phyloP scores from a whole-genome alignment of 1,140 invertebrate species.

The Caerostris darwini region DNA sequence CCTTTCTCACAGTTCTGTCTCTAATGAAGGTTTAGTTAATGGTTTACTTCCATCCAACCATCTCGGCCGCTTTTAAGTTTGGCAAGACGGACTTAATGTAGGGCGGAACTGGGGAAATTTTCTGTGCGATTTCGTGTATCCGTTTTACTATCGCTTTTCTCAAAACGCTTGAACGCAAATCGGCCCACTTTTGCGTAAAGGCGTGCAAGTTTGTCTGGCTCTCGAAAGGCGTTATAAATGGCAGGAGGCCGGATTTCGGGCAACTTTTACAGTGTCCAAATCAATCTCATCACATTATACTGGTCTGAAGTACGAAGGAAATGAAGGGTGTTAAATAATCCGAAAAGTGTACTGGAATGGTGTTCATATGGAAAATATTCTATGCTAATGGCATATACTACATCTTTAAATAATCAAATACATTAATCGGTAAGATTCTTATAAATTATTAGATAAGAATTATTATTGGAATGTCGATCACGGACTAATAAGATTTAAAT shows the following conservation, averaged over 20 bases:
- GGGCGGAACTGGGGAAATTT: not conserved
- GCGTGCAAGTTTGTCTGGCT: not conserved
- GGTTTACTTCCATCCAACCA: not conserved
- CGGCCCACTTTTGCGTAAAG: not conserved
- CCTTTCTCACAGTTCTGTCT: constrained; percentile 51
- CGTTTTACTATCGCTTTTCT: constrained; percentile 44
- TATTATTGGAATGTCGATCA: too few relatives aligned
- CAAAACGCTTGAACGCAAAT: constrained; percentile 16
- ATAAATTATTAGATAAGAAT: too few relatives aligned
- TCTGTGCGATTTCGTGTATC: not conserved
- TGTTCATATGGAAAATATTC: too few relatives aligned
- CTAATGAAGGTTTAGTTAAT: constrained; percentile 67
- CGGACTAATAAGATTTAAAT: too few relatives aligned
- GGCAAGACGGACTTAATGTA: not conserved
- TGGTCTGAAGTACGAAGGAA: too few relatives aligned
- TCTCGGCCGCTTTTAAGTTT: not conserved
- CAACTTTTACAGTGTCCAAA: not conserved
- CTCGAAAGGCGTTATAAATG: not conserved
- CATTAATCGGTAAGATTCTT: too few relatives aligned
- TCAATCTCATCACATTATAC: not conserved
- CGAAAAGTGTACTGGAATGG: too few relatives aligned
- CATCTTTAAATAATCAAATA: too few relatives aligned
- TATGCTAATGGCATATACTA: too few relatives aligned
- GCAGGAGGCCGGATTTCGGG: too few relatives aligned
- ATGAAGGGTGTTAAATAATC: too few relatives aligned